These are phyloP conservation scores for Takifugu flavidus DNA, from an alignment of 2,113 vertebrate genomes.

Conservation along the genomic window DNA sequence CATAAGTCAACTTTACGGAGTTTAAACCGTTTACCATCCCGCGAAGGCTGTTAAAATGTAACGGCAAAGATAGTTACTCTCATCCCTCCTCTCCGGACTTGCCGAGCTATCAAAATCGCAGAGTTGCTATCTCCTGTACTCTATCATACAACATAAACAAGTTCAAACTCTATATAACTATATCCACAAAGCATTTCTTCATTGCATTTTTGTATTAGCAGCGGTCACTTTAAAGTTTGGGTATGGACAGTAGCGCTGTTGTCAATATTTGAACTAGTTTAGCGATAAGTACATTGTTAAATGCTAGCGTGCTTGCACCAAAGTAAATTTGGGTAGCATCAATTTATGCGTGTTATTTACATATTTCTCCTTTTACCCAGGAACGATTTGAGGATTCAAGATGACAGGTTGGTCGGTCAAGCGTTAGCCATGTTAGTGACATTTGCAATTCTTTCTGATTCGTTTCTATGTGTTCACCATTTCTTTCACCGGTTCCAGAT, in stretches of 20 bases:
- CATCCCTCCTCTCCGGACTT: not conserved
- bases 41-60: not conserved
- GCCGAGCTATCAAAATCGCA: not conserved
- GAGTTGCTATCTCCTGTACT: conserved; percentile 4
- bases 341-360: not conserved
- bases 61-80: not conserved
- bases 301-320: not conserved
- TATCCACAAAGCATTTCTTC: not conserved
- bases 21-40: not conserved
- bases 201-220: no score
- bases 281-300: no score
- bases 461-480: not conserved
- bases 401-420: conserved; percentile 59
- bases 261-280: no score
- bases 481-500: conserved; percentile 63
- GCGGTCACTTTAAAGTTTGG: no score
- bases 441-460: not conserved
- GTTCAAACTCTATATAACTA: not conserved
- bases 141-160: not conserved
- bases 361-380: conserved; percentile 14
- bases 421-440: not conserved
- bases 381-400: conserved; percentile 28
- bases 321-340: not conserved
- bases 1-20: not conserved
- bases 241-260: no score